A percentile compares a stretch with the other conserved stretches of the same genome.
Conservation (phyloP, 2,113 vertebrate species). For the Atractosteus spatula region DNA sequence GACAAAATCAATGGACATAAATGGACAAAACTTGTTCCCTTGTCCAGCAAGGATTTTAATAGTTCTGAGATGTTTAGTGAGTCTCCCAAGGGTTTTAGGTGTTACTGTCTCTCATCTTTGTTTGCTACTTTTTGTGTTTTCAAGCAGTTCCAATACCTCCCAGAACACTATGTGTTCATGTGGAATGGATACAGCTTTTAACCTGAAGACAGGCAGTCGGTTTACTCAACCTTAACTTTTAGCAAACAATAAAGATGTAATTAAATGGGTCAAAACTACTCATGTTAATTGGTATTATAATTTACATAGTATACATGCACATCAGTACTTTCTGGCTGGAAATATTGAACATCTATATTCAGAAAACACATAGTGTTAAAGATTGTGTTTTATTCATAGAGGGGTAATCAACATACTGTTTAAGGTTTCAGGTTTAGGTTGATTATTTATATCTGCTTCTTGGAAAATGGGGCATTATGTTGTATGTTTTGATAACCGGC, state of each 20-base stretch:
- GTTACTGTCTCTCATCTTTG: constrained; percentile 44
- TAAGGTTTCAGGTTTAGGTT: constrained; percentile 26
- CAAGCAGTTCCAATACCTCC: neutral
- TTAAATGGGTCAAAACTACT: neutral
- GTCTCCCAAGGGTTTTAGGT: constrained; percentile 54
- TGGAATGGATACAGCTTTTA: neutral
- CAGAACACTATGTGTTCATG: neutral
- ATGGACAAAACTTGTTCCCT: constrained; percentile 68
- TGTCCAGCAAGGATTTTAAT: constrained; percentile 44
- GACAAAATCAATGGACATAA: constrained; percentile 66
- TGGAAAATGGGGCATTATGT: constrained; percentile 34
- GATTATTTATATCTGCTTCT: constrained; percentile 46
- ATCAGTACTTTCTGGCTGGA: too few relatives aligned
- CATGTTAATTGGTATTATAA: neutral
- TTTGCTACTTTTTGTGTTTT: neutral
- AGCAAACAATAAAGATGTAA: neutral
- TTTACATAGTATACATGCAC: neutral
- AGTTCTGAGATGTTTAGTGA: constrained; percentile 53
- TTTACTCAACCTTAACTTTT: neutral
- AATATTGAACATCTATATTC: neutral
- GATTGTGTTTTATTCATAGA: constrained; percentile 16
- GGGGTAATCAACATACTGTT: constrained; percentile 34
- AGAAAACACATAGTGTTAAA: neutral
- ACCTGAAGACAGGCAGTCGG: neutral
- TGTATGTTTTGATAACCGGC: constrained; percentile 34